Base-by-base conservation (phyloP, 2,797 vertebrate genomes). In the Poeciliopsis turneri region DNA sequence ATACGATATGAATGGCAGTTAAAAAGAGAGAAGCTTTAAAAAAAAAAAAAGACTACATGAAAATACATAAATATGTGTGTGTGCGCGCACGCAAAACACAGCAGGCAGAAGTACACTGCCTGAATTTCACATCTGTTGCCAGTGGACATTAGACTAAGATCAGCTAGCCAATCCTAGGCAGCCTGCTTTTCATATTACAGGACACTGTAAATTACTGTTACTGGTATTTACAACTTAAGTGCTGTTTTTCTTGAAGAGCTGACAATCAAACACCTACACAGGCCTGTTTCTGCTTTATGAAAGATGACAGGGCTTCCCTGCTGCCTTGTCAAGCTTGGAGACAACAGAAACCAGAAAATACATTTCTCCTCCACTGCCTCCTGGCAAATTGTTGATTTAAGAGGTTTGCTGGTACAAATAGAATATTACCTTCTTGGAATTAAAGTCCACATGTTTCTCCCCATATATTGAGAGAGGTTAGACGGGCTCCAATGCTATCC, bases 1-100 rank as follows among this genome's bases (percentile, higher is more conserved):
- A 93, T 93, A 89, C 89, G 82, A 93, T 83, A 88, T 80, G 88
- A 89, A 74, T 75, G 68, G 77, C 71, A 76, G 86, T 41, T 81
- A 89, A 86, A 71, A 78, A 78, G 69, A 82, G 75, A 76, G 51
- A 33, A 78, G 82, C 74, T 72, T 77, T 64, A 10, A 36, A 64
- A 72, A 73, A 70, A 77, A 25, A 16, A 1, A 20, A 13, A 25
- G 15, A 39, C 1, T 20, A 77, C 78, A 47, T 79, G 46, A 77
- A 75, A 46, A 30, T 78, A 74, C 78, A 45, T 74, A 73, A 43
- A 12, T 80, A 28, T 43, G 15, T 61, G 28, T 61, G 28, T 30
- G 5, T 16, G 13, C 0, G 4, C 5, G n/a, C n/a, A 59, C 30
- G 2, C 30, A 33, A 33, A 15, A 61, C 28, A 2, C 0, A 53